Base-by-base conservation (phyloP, 2,888 invertebrate genomes). In the Heliothis peltigera region DNA sequence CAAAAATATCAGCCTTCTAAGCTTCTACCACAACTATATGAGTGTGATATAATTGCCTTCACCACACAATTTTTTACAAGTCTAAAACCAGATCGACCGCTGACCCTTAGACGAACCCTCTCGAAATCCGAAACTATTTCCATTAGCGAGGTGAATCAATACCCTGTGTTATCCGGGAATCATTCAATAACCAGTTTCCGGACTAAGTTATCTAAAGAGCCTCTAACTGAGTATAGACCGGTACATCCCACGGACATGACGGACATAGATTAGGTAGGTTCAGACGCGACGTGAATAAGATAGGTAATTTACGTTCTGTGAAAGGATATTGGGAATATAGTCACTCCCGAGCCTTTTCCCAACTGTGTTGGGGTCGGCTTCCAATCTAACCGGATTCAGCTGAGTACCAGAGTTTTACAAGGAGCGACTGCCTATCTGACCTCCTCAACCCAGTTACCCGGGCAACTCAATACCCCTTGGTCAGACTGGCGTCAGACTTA, bases 71-170 rank as follows among this genome's bases (percentile, higher is more conserved):
- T 21, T 3, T 12, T 12, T 12, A 8, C 25, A 2, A 10, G 4
- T 48, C 59, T 44, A n/a, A 63, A 70, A 70, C 70, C 68, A 19
- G 70, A 67, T 72, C 25, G 61, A 63, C 53, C 63, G 53, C 17
- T 47, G n/a, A 49, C 7, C 25, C 28, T n/a, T n/a, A n/a, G n/a
- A n/a, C n/a, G n/a, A n/a, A 59, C 68, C 65, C 64, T 59, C 51
- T 32, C 42, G 42, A 49, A 69, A 63, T 57, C 43, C 61, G 25
- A 70, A 85, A 86, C 84, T 84, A 84, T 83, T 84, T 83, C 80
- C 84, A 85, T 85, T 86, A 85, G 52, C 32, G 49, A 53, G 17
- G 39, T 19, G 70, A 81, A 81, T 84, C 81, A 83, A 86, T 84
- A 81, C 73, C 28, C 57, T 57, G 71, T 65, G 79, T 78, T 81